Conservation (phyloP, 2,113 vertebrate species). For the Antechinus stuartii region DNA sequence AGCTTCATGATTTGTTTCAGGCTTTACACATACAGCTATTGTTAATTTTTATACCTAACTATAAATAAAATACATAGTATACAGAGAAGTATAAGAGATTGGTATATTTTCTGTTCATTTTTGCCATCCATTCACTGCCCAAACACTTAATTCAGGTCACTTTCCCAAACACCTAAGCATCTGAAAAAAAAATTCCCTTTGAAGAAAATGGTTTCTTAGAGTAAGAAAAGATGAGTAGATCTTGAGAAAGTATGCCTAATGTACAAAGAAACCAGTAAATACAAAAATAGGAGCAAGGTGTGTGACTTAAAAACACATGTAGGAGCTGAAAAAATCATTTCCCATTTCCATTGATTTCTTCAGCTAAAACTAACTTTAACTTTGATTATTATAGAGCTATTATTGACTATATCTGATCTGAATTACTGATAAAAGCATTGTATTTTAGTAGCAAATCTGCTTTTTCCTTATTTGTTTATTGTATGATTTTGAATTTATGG, state of each 20-base stretch:
- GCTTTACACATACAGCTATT: not conserved
- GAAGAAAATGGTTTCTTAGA: not conserved
- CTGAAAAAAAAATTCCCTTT: slow-evolving; percentile 10
- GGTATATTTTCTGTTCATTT: not conserved
- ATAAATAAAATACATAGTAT: not conserved
- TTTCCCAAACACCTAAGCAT: not conserved
- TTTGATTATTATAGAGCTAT: not conserved
- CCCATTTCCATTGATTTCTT: not conserved
- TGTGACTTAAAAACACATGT: not conserved
- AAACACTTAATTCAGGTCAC: not conserved
- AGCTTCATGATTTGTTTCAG: not conserved
- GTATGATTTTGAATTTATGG: too few species aligned
- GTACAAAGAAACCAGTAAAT: not conserved
- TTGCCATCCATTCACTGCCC: slow-evolving; percentile 1
- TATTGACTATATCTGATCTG: not conserved
- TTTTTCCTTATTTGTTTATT: too few species aligned
- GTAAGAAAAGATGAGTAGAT: slow-evolving; percentile 1
- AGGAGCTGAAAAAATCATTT: not conserved
- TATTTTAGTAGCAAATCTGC: not conserved
- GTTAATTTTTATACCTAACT: not conserved
- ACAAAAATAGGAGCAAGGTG: not conserved
- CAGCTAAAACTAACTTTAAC: not conserved
- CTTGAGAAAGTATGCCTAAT: not conserved
- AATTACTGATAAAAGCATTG: not conserved
- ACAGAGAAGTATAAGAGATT: not conserved